A percentile compares a stretch with the other conserved stretches of the same genome.
phyloP scores from a whole-genome alignment of 2,888 invertebrate genomes.

The Cheilosia vernalis region DNA sequence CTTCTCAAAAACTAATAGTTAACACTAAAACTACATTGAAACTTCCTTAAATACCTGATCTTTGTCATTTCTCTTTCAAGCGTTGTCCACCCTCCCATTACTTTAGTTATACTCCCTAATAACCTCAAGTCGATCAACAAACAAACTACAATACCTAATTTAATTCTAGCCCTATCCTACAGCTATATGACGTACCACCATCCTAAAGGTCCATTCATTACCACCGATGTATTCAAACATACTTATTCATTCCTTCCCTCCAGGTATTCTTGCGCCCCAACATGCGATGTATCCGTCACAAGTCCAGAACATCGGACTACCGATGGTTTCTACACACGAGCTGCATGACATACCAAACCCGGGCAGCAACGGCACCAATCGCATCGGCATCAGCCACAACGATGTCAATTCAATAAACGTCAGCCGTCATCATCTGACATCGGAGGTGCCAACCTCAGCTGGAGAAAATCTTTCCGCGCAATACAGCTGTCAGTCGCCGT shows the following conservation, averaged over 20 bases:
- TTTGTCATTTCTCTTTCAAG: no score
- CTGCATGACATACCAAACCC: constrained; percentile 81
- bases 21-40: no score
- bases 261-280: constrained; percentile 41
- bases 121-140: not conserved
- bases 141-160: not conserved
- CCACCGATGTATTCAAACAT: not conserved
- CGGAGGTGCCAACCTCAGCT: constrained; percentile 67
- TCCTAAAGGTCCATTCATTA: constrained; percentile 3
- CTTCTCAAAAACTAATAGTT: no score
- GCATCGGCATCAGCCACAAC: constrained; percentile 73
- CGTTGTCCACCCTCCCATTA: no score
- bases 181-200: constrained; percentile 10
- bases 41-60: no score
- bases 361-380: constrained; percentile 59
- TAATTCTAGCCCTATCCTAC: constrained; percentile 18
- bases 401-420: constrained; percentile 79
- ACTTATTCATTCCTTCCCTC: not conserved
- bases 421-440: constrained; percentile 79
- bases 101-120: not conserved
- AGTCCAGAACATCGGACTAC: constrained; percentile 77
- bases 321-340: constrained; percentile 77
- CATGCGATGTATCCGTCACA: constrained; percentile 82
- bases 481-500: constrained; percentile 79
- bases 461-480: constrained; percentile 80